A percentile compares a stretch with the other conserved stretches of the same genome.
Evolutionary conservation across 2,888 invertebrate species (phyloP).

Genomic region (Eurois occulta): DNA sequence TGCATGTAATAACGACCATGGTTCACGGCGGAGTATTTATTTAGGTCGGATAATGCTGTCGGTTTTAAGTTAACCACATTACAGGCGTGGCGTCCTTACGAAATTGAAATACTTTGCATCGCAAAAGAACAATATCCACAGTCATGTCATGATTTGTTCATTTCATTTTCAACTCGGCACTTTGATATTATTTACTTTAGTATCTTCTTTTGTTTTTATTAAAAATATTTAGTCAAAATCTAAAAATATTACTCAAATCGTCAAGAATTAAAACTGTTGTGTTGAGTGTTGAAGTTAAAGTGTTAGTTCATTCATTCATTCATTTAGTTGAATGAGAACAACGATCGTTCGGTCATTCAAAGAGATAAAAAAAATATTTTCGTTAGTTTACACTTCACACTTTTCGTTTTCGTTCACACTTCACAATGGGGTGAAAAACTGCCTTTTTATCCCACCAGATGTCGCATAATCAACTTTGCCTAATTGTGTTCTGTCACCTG

Average conservation of each 20-base stretch:
- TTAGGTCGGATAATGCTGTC: conserved; percentile 10
- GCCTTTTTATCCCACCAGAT: too few relatives aligned
- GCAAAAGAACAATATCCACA: conserved; percentile 21
- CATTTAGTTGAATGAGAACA: background rate
- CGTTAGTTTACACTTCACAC: background rate
- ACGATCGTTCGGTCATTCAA: background rate
- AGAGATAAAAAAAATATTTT: too few relatives aligned
- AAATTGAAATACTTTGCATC: conserved; percentile 40
- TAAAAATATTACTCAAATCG: conserved; percentile 30
- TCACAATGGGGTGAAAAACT: too few relatives aligned
- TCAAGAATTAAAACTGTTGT: conserved; percentile 2
- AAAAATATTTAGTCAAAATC: conserved; percentile 19
- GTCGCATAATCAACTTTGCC: too few relatives aligned
- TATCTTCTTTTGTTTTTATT: conserved; percentile 44
- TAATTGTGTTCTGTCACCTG: too few relatives aligned
- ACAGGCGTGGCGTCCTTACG: conserved; percentile 67
- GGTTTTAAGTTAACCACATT: conserved; percentile 50
- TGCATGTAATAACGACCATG: conserved; percentile 49
- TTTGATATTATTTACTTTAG: conserved; percentile 5
- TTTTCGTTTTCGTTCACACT: background rate
- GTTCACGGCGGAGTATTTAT: conserved; percentile 23
- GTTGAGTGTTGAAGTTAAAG: background rate
- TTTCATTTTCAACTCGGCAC: conserved; percentile 31
- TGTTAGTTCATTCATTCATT: background rate
- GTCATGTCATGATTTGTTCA: conserved; percentile 9